phyloP scores from a whole-genome alignment of 2,113 vertebrate species.

The Nesoenas mayeri region DNA sequence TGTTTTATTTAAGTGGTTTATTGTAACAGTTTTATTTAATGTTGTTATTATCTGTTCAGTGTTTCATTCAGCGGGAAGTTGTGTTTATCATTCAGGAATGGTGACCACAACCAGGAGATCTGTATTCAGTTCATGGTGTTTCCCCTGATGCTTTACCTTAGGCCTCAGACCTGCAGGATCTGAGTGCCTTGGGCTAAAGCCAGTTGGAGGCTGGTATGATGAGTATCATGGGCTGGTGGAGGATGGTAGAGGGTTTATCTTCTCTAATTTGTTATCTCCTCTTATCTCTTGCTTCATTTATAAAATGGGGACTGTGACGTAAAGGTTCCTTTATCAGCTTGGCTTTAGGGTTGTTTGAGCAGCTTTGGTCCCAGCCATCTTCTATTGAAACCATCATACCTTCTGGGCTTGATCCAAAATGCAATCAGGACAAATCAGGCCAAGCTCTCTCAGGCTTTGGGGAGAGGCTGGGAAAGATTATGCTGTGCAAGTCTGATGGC shows the following conservation, averaged over 20 bases:
- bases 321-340: constrained; percentile 1
- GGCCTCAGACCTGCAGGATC: background rate
- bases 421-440: background rate
- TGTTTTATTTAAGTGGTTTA: background rate
- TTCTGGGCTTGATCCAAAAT: background rate
- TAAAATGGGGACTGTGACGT: background rate
- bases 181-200: background rate
- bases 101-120: background rate
- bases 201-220: background rate
- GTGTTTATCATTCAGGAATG: background rate
- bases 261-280: constrained; percentile 18
- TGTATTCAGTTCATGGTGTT: background rate
- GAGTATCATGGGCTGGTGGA: background rate
- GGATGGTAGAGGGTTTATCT: background rate
- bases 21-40: background rate
- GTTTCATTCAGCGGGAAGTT: background rate
- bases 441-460: background rate
- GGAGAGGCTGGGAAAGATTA: background rate
- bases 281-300: constrained; percentile 21
- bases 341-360: background rate
- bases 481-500: background rate
- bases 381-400: background rate
- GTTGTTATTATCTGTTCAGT: background rate
- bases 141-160: background rate
- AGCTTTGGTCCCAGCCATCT: background rate